phyloP scores from a whole-genome alignment of 2,797 vertebrate species.

The Hyperoplus immaculatus region DNA sequence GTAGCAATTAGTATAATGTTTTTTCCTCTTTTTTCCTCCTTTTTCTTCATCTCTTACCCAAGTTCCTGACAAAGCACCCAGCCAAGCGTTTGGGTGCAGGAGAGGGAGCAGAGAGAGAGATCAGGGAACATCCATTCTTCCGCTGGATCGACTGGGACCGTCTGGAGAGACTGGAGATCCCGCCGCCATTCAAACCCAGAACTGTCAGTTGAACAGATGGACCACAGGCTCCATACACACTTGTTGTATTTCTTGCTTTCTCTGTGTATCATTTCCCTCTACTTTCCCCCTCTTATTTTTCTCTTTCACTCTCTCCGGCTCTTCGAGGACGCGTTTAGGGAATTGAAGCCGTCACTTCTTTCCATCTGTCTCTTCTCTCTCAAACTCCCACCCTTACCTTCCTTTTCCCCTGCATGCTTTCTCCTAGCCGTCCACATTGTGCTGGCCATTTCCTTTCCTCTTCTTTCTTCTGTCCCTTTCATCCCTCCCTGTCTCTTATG shows the following conservation, averaged over 20 bases:
- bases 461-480: slow-evolving; percentile 9
- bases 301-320: slow-evolving; percentile 15
- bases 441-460: slow-evolving; percentile 38
- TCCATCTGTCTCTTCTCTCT: slow-evolving; percentile 50
- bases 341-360: slow-evolving; percentile 51
- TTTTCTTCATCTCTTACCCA: background rate
- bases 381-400: slow-evolving; percentile 31
- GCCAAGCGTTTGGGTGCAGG: slow-evolving; percentile 90
- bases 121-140: slow-evolving; percentile 92
- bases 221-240: slow-evolving; percentile 1
- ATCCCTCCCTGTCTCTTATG: background rate
- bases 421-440: slow-evolving; percentile 16
- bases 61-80: slow-evolving; percentile 93
- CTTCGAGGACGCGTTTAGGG: slow-evolving; percentile 43
- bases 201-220: slow-evolving; percentile 85
- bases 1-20: background rate
- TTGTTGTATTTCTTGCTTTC: slow-evolving; percentile 10
- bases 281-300: background rate
- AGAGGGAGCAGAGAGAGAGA: slow-evolving; percentile 88
- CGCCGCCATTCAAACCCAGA: slow-evolving; percentile 91
- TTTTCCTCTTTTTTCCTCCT: background rate
- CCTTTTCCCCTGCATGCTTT: slow-evolving; percentile 11
- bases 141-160: slow-evolving; percentile 94
- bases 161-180: slow-evolving; percentile 90
- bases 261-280: slow-evolving; percentile 10